These are phyloP conservation scores for Ectobius pallidus DNA, from an alignment of 2,888 invertebrate genomes.

Conservation along the genomic window DNA sequence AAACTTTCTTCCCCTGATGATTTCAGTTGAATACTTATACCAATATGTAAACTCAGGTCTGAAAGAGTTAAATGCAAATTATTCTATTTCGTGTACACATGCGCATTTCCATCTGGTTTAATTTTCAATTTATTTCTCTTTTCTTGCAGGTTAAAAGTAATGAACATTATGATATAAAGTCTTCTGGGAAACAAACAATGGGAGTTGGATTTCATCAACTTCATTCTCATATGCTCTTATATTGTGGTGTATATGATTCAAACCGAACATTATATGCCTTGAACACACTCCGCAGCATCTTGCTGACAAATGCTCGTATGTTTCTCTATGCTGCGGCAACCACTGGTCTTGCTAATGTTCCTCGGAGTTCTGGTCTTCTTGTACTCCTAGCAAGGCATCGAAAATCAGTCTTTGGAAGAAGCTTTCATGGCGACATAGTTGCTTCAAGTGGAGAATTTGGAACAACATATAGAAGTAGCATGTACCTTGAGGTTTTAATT, in stretches of 20 bases:
- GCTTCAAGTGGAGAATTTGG: conserved; percentile 40
- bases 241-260: conserved; percentile 79
- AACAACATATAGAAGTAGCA: conserved; percentile 63
- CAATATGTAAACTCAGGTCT: too few relatives aligned
- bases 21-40: too few relatives aligned
- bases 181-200: conserved; percentile 1
- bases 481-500: conserved; percentile 80
- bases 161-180: not conserved
- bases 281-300: conserved; percentile 73
- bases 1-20: too few relatives aligned
- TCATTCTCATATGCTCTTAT: conserved; percentile 83
- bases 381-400: conserved; percentile 74
- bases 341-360: conserved; percentile 67
- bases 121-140: not conserved
- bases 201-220: conserved; percentile 67
- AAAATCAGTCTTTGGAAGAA: conserved; percentile 76
- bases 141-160: conserved; percentile 13
- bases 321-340: conserved; percentile 78
- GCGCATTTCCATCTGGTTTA: too few relatives aligned
- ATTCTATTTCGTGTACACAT: too few relatives aligned
- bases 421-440: conserved; percentile 66
- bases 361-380: conserved; percentile 61
- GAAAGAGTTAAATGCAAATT: too few relatives aligned
- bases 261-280: conserved; percentile 75
- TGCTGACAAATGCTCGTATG: conserved; percentile 71